Evolutionary conservation across 2,113 vertebrate species (phyloP).

Genomic region (Anarrhichthys ocellatus): DNA sequence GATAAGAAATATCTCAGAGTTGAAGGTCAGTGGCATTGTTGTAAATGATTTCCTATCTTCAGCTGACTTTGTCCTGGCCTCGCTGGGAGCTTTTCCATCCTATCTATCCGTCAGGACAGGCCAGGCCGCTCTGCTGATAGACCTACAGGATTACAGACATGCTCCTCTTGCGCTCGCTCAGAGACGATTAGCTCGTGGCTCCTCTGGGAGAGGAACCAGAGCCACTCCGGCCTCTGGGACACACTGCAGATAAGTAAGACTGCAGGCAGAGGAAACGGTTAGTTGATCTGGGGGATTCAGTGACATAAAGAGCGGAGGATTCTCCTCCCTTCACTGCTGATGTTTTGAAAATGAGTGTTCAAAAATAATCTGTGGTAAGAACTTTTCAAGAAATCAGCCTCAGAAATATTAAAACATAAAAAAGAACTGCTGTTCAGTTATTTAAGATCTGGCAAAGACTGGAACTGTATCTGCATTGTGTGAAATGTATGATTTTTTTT

Average conservation of each 20-base stretch:
- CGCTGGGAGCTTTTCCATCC: conserved; percentile 60
- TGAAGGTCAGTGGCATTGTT: conserved; percentile 67
- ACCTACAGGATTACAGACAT: conserved; percentile 74
- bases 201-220: conserved; percentile 74
- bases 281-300: conserved; percentile 60
- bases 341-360: neutral
- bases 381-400: neutral
- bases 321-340: conserved; percentile 36
- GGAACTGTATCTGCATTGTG: neutral
- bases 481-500: neutral
- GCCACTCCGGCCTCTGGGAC: conserved; percentile 64
- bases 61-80: conserved; percentile 53
- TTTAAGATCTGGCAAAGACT: neutral
- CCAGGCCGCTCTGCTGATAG: conserved; percentile 74
- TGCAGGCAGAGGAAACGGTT: conserved; percentile 54
- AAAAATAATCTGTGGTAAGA: neutral
- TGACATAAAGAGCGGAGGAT: conserved; percentile 31
- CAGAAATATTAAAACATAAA: neutral
- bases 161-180: conserved; percentile 57
- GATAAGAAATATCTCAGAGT: conserved; percentile 56
- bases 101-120: conserved; percentile 58
- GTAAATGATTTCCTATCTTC: conserved; percentile 64
- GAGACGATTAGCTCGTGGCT: conserved; percentile 71
- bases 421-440: neutral
- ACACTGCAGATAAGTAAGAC: conserved; percentile 69